Percentiles rank a stretch among this genome's conserved stretches.
Conservation (phyloP, 2,888 invertebrate species). For the Folsomia manolachei region DNA sequence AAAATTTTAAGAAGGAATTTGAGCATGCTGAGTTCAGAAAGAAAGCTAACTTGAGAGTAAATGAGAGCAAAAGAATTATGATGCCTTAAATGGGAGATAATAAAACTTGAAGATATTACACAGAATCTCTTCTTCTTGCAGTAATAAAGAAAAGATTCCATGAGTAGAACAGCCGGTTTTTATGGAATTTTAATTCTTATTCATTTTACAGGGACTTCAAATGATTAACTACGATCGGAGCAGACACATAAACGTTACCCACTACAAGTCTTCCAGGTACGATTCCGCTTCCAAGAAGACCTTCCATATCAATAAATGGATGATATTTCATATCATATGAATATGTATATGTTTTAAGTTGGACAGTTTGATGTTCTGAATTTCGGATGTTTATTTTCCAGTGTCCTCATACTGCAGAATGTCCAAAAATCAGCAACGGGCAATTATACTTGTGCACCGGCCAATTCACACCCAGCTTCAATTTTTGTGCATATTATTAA, state of each 20-base stretch:
- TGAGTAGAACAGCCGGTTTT: background rate
- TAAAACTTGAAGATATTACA: constrained; percentile 14
- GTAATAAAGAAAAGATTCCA: too few relatives aligned
- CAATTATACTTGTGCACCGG: constrained; percentile 83
- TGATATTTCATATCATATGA: too few relatives aligned
- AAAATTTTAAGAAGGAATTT: background rate
- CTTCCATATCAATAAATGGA: too few relatives aligned
- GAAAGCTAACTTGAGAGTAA: background rate
- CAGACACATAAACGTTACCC: constrained; percentile 76
- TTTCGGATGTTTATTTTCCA: too few relatives aligned
- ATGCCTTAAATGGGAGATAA: constrained; percentile 17
- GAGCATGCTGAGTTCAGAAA: background rate
- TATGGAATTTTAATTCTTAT: constrained; percentile 25
- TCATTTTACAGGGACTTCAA: constrained; percentile 57
- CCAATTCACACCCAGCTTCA: constrained; percentile 82
- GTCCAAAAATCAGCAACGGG: constrained; percentile 63
- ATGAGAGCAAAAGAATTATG: constrained; percentile 17
- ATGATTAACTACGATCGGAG: constrained; percentile 84
- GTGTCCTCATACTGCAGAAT: constrained; percentile 58
- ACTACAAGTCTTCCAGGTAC: constrained; percentile 64
- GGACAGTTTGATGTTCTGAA: too few relatives aligned
- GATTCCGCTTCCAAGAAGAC: too few relatives aligned
- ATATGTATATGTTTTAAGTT: too few relatives aligned
- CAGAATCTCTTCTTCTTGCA: too few relatives aligned
- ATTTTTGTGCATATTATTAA: constrained; percentile 86